Evolutionary conservation across 2,797 vertebrate genomes (phyloP), one percentile per base, ranked within the genome.

Genomic region (Halcyon smyrnensis): DNA sequence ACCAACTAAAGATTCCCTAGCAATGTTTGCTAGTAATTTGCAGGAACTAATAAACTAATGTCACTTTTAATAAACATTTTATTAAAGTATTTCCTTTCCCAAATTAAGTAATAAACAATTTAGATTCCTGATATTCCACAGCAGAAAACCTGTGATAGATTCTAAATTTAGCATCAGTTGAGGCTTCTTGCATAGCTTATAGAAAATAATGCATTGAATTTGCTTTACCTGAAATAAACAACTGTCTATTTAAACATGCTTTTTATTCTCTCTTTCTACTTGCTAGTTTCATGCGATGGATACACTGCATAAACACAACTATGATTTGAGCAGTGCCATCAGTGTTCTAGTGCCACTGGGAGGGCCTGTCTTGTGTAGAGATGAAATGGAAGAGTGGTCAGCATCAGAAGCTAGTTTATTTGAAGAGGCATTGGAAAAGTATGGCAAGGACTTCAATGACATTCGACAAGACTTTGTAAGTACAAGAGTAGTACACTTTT

Each of bases 381-480:
- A 99, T 68, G 99, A 99, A 98, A 99, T 99, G 99, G 99, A 99
- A 96, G 99, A 99, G 97, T 99, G 99, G 99, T 99, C 99, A 25
- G 99, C 99, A 51, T 99, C 99, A 18, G 99, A 99, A 97, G 99
- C 99, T 9, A 99, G 98, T 97, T 98, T 99, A 97, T 99, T 99
- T 81, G 99, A 99, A 97, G 99, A 99, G 96, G 99, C 99, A 5
- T 94, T 99, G 97, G 99, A 99, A 97, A 99, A 99, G 97, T 99
- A 99, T 43, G 99, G 99, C 96, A 99, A 99, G 98, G 99, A 99
- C 98, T 99, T 99, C 98, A 99, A 99, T 59, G 99, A 99, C 97
- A 99, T 99, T 97, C 99, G 99, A 98, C 99, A 99, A 98, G 99
- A 99, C 97, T 99, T 99, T 97, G 99, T 99, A 97, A 99, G 99